These are phyloP conservation scores for Lycorma delicatula DNA, from an alignment of 1,140 invertebrate species.

Conservation along the genomic window DNA sequence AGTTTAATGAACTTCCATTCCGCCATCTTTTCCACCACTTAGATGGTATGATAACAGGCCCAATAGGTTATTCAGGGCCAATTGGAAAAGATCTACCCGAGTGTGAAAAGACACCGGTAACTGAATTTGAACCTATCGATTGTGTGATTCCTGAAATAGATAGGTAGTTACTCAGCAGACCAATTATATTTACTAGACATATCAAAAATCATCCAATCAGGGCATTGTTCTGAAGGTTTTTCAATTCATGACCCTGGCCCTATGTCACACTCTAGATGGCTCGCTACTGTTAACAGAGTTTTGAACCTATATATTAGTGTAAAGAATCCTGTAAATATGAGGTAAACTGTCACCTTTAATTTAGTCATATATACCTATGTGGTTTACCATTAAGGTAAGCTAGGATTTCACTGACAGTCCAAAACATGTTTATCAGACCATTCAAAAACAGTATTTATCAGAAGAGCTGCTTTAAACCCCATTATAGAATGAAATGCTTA, in stretches of 20 bases:
- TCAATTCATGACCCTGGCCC: conserved; percentile 28
- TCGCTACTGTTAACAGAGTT: conserved; percentile 32
- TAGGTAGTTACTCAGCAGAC: conserved; percentile 26
- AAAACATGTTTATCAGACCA: conserved; percentile 22
- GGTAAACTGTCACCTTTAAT: conserved; percentile 24
- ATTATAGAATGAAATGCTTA: conserved; percentile 28
- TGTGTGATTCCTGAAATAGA: conserved; percentile 20
- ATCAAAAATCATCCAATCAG: conserved; percentile 25
- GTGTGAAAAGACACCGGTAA: conserved; percentile 23
- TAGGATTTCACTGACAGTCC: conserved; percentile 28
- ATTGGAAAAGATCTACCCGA: conserved; percentile 25
- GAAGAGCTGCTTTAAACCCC: conserved; percentile 21
- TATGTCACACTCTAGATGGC: too few relatives aligned
- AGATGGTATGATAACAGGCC: conserved; percentile 28
- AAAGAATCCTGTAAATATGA: conserved; percentile 21
- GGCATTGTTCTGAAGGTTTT: conserved; percentile 27
- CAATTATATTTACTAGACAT: conserved; percentile 31
- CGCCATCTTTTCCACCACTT: conserved; percentile 29
- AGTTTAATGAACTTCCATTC: conserved; percentile 30
- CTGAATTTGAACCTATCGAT: conserved; percentile 22
- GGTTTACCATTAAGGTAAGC: conserved; percentile 33
- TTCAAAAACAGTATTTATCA: conserved; percentile 19
- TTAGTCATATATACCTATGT: conserved; percentile 34
- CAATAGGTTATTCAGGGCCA: conserved; percentile 24
- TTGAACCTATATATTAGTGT: conserved; percentile 30